These are phyloP conservation scores for Saxicola maurus DNA, from an alignment of 2,797 vertebrate species.

Conservation along the genomic window DNA sequence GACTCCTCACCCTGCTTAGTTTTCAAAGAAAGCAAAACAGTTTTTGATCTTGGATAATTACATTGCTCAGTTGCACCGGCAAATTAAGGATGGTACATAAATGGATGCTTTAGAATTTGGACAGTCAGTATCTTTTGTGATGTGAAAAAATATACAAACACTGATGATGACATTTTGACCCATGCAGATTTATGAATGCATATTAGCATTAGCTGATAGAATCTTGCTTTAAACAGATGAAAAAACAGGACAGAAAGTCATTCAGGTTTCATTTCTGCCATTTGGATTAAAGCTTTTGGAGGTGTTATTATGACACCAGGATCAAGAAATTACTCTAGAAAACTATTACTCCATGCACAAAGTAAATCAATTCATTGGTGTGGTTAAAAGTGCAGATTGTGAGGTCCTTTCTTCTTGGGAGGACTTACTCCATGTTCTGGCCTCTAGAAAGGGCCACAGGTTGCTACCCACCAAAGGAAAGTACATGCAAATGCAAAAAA, in stretches of 20 bases:
- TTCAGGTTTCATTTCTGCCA: neutral
- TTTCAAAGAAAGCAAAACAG: neutral
- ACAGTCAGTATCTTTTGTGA: neutral
- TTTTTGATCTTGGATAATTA: slow-evolving; percentile 1
- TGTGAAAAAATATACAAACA: neutral
- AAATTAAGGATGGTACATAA: neutral
- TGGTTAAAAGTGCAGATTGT: neutral
- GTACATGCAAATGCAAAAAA: neutral
- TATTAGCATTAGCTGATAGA: neutral
- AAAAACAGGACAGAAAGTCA: neutral
- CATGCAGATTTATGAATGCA: neutral
- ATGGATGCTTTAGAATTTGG: neutral
- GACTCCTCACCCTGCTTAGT: neutral
- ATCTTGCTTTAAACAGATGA: neutral
- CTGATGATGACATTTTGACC: neutral
- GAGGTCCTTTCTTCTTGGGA: neutral
- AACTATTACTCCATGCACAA: neutral
- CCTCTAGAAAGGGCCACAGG: neutral
- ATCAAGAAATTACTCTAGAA: neutral
- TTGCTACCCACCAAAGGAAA: neutral
- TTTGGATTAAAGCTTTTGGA: neutral
- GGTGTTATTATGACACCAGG: neutral
- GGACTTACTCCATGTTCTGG: neutral
- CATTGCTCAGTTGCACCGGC: accelerated
- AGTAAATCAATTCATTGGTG: neutral